These are phyloP conservation scores for Tyrophagus putrescentiae DNA, from an alignment of 1,140 invertebrate species.

Conservation along the genomic window DNA sequence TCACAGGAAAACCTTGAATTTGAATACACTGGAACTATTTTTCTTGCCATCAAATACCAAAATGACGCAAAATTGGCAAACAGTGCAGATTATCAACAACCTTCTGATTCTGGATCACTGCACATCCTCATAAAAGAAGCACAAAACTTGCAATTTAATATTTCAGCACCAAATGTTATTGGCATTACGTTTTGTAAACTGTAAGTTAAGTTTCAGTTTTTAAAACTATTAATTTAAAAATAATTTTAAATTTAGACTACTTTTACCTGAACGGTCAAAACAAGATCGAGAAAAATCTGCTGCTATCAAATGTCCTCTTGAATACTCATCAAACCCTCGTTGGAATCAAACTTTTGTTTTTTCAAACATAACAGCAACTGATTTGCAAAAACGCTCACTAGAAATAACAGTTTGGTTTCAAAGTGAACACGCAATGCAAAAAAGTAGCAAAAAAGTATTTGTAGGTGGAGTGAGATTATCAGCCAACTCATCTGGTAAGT, in stretches of 20 bases:
- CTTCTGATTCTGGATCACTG: not conserved
- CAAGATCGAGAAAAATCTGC: not conserved
- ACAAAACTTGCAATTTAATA: not conserved
- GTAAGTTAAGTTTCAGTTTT: conserved; percentile 4
- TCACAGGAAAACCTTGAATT: no score
- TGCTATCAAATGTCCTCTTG: not conserved
- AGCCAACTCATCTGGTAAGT: not conserved
- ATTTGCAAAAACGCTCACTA: not conserved
- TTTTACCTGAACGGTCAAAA: not conserved
- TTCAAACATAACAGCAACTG: not conserved
- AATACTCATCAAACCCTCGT: not conserved
- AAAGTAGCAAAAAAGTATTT: conserved; percentile 9
- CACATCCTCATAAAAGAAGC: not conserved
- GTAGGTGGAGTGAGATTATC: not conserved
- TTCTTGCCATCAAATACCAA: not conserved
- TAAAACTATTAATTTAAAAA: not conserved
- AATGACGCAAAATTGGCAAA: not conserved
- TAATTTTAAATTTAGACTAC: not conserved
- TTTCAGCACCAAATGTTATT: not conserved
- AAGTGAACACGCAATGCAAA: not conserved
- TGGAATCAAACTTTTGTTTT: conserved; percentile 1
- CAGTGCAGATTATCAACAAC: no score
- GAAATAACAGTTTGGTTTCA: not conserved
- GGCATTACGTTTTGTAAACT: conserved; percentile 1
- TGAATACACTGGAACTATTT: not conserved